Evolutionary conservation across 2,113 vertebrate genomes (phyloP).

Genomic region (Hippocampus zosterae): DNA sequence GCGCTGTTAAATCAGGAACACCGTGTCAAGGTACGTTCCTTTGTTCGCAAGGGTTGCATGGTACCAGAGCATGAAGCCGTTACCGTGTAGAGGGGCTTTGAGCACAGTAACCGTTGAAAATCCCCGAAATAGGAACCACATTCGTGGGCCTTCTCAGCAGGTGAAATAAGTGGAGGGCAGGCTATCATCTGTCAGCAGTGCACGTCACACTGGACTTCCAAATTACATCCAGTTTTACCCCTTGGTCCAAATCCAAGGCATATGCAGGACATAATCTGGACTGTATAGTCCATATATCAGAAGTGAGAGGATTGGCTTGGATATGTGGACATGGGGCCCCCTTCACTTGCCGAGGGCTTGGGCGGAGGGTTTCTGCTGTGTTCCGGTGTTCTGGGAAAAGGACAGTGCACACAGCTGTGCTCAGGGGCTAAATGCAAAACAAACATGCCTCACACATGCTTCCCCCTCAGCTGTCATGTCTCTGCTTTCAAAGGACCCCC

Average conservation of each 20-base stretch:
- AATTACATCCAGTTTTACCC: conserved; percentile 43
- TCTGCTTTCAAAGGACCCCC: conserved; percentile 70
- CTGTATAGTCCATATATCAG: conserved; percentile 20
- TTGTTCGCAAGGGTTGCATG: conserved; percentile 41
- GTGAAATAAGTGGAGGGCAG: conserved; percentile 25
- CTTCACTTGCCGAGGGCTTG: conserved; percentile 47
- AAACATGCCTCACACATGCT: conserved; percentile 77
- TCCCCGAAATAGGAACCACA: conserved; percentile 63
- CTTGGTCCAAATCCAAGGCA: conserved; percentile 32
- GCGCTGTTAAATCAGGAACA: background rate
- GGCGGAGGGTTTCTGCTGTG: conserved; percentile 57
- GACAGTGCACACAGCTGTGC: conserved; percentile 75
- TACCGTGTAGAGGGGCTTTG: conserved; percentile 40
- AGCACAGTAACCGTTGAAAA: conserved; percentile 50
- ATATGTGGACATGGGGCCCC: conserved; percentile 41
- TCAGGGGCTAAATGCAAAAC: conserved; percentile 75
- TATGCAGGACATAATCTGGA: conserved; percentile 28
- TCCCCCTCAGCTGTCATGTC: conserved; percentile 77
- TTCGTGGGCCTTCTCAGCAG: conserved; percentile 42
- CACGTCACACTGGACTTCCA: conserved; percentile 27
- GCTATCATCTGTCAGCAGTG: conserved; percentile 45
- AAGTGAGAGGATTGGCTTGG: conserved; percentile 24
- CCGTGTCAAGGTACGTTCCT: conserved; percentile 24
- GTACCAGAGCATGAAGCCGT: conserved; percentile 46
- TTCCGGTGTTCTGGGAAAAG: conserved; percentile 75